These are phyloP conservation scores for Eleutherodactylus coqui DNA, from an alignment of 2,797 vertebrate species.

Conservation along the genomic window DNA sequence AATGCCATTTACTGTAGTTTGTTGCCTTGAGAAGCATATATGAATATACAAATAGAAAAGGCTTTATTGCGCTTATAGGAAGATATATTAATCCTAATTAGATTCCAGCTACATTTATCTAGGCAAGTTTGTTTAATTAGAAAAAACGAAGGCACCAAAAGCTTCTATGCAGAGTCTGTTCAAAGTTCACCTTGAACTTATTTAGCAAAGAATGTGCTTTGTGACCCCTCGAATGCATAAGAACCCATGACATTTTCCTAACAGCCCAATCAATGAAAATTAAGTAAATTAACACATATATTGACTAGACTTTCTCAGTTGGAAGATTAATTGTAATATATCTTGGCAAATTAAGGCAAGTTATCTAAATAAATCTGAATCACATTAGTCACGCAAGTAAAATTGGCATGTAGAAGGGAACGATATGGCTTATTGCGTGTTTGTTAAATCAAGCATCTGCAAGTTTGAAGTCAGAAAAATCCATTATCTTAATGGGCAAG, in stretches of 20 bases:
- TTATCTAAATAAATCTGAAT: conserved; percentile 44
- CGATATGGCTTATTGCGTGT: conserved; percentile 15
- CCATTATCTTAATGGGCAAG: conserved; percentile 13
- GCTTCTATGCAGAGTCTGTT: background rate
- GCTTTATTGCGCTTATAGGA: background rate
- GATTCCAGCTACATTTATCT: background rate
- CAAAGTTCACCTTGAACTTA: background rate
- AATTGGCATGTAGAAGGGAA: conserved; percentile 40
- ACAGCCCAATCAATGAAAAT: conserved; percentile 51
- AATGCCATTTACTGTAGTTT: conserved; percentile 36
- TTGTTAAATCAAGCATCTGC: background rate
- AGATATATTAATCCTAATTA: conserved; percentile 13
- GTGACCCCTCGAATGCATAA: conserved; percentile 9
- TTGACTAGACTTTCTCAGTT: conserved; percentile 21
- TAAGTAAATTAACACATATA: conserved; percentile 58
- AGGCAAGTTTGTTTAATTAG: background rate
- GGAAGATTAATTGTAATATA: conserved; percentile 52
- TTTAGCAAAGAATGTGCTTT: conserved; percentile 9
- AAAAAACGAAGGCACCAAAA: background rate
- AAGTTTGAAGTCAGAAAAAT: background rate
- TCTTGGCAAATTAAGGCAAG: conserved; percentile 34
- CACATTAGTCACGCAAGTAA: conserved; percentile 45
- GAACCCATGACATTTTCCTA: conserved; percentile 31
- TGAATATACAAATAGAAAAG: background rate
- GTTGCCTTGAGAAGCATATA: conserved; percentile 21